Evolutionary conservation across 2,113 vertebrate genomes (phyloP), one percentile per base, ranked within the genome.

Genomic region (Gopherus evgoodei): DNA sequence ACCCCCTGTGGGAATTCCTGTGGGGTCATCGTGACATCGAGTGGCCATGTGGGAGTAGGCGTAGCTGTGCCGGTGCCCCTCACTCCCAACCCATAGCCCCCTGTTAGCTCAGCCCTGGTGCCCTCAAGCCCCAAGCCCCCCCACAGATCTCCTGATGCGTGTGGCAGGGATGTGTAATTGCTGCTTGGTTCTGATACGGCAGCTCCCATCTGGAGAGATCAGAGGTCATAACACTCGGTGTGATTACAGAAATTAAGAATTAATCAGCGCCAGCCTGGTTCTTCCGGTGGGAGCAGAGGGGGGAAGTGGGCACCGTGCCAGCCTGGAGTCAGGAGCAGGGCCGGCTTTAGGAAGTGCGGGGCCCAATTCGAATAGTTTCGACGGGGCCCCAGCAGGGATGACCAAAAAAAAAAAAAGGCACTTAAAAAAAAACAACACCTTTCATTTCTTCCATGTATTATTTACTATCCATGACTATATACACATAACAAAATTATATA

Each of bases 1-100:
- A 57, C 17, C 93, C 54, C 11, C 89, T 96, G 27, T 82, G 94
- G 69, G 14, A 88, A 35, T 65, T 92, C 84, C 95, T 97, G 1
- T 72, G 3, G 35, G n/a, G 89, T 49, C 87, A 90, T 0, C 4
- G 19, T 5, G 2, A 53, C 1, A 9, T 62, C 53, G 38, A 87
- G 91, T 38, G 35, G 54, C 91, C 91, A 25, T 25, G 81, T 65
- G 24, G 12, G 17, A 86, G 21, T 11, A n/a, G 14, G 5, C 27
- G 13, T 3, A 3, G 29, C 59, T 62, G 13, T 3, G 29, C 31
- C 16, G 27, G 2, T n/a, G 62, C 16, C 62, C 31, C 31, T n/a
- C 62, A 21, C 65, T 38, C 65, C 35, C 35, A 3, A n/a, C 65
- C 65, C 17, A 17, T 35, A n/a, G 35, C 44, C 16, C 62, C 62